Conservation (phyloP, 2,113 vertebrate species). For the Grammomys dolichurus region DNA sequence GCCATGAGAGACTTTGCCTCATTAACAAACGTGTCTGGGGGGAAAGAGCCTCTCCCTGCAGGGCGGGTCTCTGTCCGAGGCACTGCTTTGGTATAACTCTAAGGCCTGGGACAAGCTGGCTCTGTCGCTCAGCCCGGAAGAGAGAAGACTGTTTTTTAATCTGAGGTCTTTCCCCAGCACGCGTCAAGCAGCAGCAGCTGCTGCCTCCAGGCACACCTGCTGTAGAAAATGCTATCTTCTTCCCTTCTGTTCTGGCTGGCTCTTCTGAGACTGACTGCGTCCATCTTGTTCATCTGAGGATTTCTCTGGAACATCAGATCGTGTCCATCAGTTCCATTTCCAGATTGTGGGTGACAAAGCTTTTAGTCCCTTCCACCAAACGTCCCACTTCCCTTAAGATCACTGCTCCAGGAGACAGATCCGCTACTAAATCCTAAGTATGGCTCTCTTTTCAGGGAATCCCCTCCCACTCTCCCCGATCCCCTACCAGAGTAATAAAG, state of each 20-base stretch:
- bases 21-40: background rate
- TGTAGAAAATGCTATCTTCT: background rate
- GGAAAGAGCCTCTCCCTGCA: background rate
- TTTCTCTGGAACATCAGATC: background rate
- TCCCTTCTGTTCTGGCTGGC: background rate
- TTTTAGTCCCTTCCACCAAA: background rate
- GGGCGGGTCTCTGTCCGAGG: background rate
- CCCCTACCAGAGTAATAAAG: background rate
- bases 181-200: background rate
- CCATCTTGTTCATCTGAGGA: background rate
- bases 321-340: background rate
- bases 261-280: background rate
- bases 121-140: background rate
- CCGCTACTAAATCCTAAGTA: background rate
- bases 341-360: background rate
- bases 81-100: background rate
- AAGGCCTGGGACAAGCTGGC: background rate
- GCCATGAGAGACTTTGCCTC: background rate
- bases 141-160: background rate
- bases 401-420: background rate
- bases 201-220: background rate
- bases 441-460: background rate
- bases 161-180: background rate
- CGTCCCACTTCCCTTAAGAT: background rate
- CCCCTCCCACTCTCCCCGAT: background rate